phyloP scores from a whole-genome alignment of 2,797 vertebrate species.

The Lagocephalus sceleratus region DNA sequence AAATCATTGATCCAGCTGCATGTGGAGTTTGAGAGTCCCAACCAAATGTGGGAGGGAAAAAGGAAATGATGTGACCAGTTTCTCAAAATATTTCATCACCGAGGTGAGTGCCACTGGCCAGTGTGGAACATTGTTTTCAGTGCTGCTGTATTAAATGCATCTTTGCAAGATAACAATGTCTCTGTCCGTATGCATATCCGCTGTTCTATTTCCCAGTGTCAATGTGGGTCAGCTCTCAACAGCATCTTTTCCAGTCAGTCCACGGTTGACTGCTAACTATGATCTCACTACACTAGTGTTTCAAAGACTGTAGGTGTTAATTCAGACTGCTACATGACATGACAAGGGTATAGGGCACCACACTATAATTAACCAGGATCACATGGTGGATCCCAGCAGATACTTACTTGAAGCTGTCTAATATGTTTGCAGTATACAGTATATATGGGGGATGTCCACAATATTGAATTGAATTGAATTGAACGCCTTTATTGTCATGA shows the following conservation, averaged over 20 bases:
- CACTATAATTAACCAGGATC: not conserved
- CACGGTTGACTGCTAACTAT: not conserved
- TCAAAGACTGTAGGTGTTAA: not conserved
- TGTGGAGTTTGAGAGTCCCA: too few relatives aligned
- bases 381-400: too few relatives aligned
- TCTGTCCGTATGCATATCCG: not conserved
- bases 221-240: not conserved
- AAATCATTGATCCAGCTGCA: too few relatives aligned
- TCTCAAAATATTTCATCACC: too few relatives aligned
- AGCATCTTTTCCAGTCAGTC: not conserved
- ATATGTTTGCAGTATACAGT: too few relatives aligned
- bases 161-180: not conserved
- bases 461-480: too few relatives aligned
- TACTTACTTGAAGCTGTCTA: too few relatives aligned
- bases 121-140: not conserved
- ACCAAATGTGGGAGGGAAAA: too few relatives aligned
- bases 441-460: too few relatives aligned
- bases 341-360: not conserved
- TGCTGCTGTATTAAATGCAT: not conserved
- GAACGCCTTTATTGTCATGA: too few relatives aligned
- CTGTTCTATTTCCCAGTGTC: constrained; percentile 2
- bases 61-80: too few relatives aligned
- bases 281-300: not conserved
- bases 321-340: not conserved
- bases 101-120: not conserved